A percentile compares a stretch with the other conserved stretches of the same genome.
Conservation (phyloP, 1,140 invertebrate genomes). For the Danaus melanippus region DNA sequence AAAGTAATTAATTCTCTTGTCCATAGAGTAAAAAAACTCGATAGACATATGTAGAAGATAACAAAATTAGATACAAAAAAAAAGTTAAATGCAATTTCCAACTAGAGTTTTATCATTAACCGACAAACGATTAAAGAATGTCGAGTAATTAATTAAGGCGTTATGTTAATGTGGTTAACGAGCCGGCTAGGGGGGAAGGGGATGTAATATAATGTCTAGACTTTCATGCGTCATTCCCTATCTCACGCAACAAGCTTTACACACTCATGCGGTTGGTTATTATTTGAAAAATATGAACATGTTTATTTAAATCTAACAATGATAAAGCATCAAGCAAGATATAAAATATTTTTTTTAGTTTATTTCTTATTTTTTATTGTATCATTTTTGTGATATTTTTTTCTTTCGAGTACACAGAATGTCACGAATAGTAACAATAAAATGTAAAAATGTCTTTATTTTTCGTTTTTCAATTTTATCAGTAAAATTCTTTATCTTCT, state of each 20-base stretch:
- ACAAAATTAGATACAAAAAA: too few relatives aligned
- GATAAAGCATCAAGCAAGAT: too few relatives aligned
- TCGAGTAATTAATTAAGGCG: conserved; percentile 64
- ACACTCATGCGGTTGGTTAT: conserved; percentile 24
- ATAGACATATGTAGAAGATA: too few relatives aligned
- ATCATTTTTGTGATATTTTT: too few relatives aligned
- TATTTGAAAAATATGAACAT: conserved; percentile 3
- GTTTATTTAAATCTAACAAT: too few relatives aligned
- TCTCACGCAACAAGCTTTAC: conserved; percentile 60
- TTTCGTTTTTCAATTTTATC: not conserved
- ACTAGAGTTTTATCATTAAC: conserved; percentile 7
- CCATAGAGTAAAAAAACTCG: too few relatives aligned
- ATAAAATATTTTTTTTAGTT: too few relatives aligned
- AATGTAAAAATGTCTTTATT: not conserved
- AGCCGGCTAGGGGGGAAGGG: conserved; percentile 30
- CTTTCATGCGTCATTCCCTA: conserved; percentile 52
- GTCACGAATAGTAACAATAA: not conserved
- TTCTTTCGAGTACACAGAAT: too few relatives aligned
- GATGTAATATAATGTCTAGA: conserved; percentile 46
- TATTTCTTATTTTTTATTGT: too few relatives aligned
- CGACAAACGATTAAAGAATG: conserved; percentile 44
- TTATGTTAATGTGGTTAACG: conserved; percentile 53
- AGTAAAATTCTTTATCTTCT: conserved; percentile 1
- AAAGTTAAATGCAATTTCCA: too few relatives aligned
- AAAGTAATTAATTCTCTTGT: too few relatives aligned